These are phyloP conservation scores for Gallinago undulata DNA, from an alignment of 2,113 vertebrate species.

Conservation along the genomic window DNA sequence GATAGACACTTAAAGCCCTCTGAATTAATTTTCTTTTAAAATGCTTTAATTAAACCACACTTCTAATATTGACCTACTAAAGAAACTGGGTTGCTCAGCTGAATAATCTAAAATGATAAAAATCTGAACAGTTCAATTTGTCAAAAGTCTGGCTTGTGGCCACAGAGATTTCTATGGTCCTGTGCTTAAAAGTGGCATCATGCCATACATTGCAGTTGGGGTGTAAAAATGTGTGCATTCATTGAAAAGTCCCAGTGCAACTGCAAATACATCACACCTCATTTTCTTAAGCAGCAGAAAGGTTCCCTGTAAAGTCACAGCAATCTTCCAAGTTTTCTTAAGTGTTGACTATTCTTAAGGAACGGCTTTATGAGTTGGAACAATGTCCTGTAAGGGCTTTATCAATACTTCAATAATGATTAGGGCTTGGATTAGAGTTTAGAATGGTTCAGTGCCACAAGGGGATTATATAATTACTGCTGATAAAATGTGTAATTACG, in stretches of 20 bases:
- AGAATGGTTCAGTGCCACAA: neutral
- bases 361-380: neutral
- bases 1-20: neutral
- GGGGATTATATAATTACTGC: neutral
- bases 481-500: slow-evolving; percentile 2
- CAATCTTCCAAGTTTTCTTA: neutral
- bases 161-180: neutral
- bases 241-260: neutral
- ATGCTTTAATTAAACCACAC: neutral
- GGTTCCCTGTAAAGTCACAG: neutral
- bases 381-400: neutral
- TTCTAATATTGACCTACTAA: neutral
- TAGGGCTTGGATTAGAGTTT: neutral
- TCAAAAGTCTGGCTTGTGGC: neutral
- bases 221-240: neutral
- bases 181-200: neutral
- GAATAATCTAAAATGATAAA: neutral
- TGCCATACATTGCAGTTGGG: neutral
- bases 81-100: neutral
- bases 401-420: neutral
- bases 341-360: neutral
- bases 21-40: neutral
- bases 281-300: neutral
- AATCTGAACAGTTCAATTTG: neutral
- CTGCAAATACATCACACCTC: neutral